Conservation (phyloP, 2,888 invertebrate genomes). For the Hoplodrina blanda region DNA sequence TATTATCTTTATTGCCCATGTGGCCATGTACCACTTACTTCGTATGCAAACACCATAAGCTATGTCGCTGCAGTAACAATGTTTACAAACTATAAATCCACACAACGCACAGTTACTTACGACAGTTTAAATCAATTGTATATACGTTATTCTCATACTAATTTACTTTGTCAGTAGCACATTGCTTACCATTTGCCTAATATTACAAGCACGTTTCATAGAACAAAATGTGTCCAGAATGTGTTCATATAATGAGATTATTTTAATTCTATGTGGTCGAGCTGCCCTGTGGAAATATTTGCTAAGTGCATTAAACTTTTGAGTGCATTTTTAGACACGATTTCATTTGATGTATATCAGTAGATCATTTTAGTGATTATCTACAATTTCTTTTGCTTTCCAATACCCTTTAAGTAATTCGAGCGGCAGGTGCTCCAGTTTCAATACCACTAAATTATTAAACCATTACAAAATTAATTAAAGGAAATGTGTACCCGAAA, state of each 20-base stretch:
- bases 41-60: not conserved
- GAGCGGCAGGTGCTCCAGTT: slow-evolving; percentile 12
- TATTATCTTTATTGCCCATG: not conserved
- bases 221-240: slow-evolving; percentile 38
- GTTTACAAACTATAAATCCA: slow-evolving; percentile 62
- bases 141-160: slow-evolving; percentile 38
- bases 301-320: slow-evolving; percentile 7
- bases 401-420: slow-evolving; percentile 14
- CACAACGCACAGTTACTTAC: slow-evolving; percentile 45
- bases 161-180: slow-evolving; percentile 18
- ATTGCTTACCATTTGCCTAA: slow-evolving; percentile 4
- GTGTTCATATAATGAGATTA: slow-evolving; percentile 29
- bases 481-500: slow-evolving; percentile 25
- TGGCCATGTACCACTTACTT: not conserved
- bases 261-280: slow-evolving; percentile 6
- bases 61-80: slow-evolving; percentile 21
- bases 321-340: not conserved
- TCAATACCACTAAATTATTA: slow-evolving; percentile 13
- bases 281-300: not conserved
- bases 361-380: too few species aligned
- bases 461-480: slow-evolving; percentile 27
- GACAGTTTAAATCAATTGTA: slow-evolving; percentile 60
- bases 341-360: not conserved
- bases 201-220: slow-evolving; percentile 44
- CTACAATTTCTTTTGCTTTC: not conserved